phyloP scores from a whole-genome alignment of 2,888 invertebrate genomes.

The Tridacna gigas region DNA sequence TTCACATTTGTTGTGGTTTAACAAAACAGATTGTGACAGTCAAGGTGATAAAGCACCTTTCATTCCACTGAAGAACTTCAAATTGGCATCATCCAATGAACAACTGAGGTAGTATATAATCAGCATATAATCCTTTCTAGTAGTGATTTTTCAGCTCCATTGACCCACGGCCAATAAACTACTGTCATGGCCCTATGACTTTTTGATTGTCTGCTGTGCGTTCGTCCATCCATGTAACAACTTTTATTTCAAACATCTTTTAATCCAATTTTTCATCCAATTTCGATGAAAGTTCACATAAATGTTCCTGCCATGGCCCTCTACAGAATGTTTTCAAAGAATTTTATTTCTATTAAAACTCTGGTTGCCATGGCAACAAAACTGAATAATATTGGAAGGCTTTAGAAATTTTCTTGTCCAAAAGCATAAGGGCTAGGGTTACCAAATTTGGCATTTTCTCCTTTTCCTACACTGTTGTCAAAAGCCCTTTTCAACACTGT shows the following conservation, averaged over 20 bases:
- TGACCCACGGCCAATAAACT: background rate
- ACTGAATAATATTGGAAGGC: no score
- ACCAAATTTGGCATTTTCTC: no score
- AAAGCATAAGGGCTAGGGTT: no score
- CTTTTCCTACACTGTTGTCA: no score
- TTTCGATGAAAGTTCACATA: no score
- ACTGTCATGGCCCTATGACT: constrained; percentile 2
- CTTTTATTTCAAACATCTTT: background rate
- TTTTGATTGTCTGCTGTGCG: background rate
- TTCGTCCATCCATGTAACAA: background rate
- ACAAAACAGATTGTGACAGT: constrained; percentile 68
- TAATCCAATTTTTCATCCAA: no score
- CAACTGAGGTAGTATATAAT: constrained; percentile 55
- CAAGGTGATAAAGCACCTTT: constrained; percentile 29
- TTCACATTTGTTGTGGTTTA: constrained; percentile 72
- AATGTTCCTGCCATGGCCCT: no score
- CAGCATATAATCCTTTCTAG: background rate
- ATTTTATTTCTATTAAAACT: no score
- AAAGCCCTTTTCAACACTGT: no score
- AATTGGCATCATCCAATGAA: constrained; percentile 56
- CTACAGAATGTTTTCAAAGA: no score
- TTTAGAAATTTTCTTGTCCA: no score
- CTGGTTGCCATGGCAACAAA: no score
- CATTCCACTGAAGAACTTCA: constrained; percentile 49
- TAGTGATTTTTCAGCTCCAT: background rate